A percentile compares a stretch with the other conserved stretches of the same genome.
These are phyloP conservation scores for Rhombomys opimus DNA, from an alignment of 2,113 vertebrate species.

Conservation along the genomic window DNA sequence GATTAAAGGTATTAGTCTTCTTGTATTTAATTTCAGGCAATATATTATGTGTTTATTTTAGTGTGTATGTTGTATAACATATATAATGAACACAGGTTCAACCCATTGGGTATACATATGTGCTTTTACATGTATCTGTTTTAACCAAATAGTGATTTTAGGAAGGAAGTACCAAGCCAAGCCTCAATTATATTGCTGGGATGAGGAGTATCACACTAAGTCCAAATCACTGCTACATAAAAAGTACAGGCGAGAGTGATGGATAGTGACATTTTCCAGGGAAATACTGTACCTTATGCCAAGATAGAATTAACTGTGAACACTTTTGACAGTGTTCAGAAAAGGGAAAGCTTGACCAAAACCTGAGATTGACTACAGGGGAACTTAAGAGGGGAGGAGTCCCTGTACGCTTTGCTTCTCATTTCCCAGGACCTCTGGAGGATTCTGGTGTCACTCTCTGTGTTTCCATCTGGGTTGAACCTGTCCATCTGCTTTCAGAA, in stretches of 20 bases:
- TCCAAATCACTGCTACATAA: constrained; percentile 26
- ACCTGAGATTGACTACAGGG: neutral
- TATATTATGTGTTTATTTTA: constrained; percentile 34
- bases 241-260: neutral
- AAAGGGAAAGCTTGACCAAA: neutral
- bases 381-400: neutral
- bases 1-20: neutral
- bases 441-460: neutral
- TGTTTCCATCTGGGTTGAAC: neutral
- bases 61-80: neutral
- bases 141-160: constrained; percentile 33
- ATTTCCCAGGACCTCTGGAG: neutral
- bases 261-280: neutral
- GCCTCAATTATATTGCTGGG: neutral
- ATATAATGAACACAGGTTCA: constrained; percentile 14
- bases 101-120: neutral
- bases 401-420: neutral
- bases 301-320: neutral
- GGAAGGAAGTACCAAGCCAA: constrained; percentile 32
- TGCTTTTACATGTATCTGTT: neutral
- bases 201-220: neutral
- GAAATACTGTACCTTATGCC: neutral
- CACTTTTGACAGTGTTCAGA: neutral
- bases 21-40: neutral
- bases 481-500: neutral